These are phyloP conservation scores for Trichopria drosophilae DNA, from an alignment of 2,888 invertebrate species.

Conservation along the genomic window DNA sequence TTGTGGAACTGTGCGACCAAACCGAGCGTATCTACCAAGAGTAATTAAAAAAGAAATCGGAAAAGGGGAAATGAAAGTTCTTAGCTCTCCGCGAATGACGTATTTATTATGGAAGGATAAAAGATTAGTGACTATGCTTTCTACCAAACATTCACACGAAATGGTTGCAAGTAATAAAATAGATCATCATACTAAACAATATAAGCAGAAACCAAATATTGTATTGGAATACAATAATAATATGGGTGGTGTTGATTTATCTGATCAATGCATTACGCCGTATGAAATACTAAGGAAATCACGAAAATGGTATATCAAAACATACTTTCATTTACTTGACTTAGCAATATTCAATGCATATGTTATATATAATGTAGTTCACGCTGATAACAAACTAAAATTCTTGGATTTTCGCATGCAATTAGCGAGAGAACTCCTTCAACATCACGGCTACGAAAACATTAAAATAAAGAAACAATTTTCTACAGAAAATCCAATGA, in stretches of 20 bases:
- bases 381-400: constrained; percentile 6
- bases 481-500: too few relatives aligned
- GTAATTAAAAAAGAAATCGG: too few relatives aligned
- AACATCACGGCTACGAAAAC: constrained; percentile 2
- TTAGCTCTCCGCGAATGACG: constrained; percentile 6
- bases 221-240: constrained; percentile 22
- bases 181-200: constrained; percentile 9
- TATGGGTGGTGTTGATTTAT: constrained; percentile 20
- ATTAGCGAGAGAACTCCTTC: constrained; percentile 5
- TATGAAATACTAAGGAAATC: constrained; percentile 14
- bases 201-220: constrained; percentile 19
- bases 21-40: too few relatives aligned
- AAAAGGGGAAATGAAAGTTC: too few relatives aligned
- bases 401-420: constrained; percentile 6
- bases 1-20: too few relatives aligned
- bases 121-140: constrained; percentile 7
- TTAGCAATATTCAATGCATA: constrained; percentile 5
- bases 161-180: constrained; percentile 12
- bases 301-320: too few relatives aligned
- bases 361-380: constrained; percentile 10
- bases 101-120: constrained; percentile 5
- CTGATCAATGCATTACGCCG: constrained; percentile 14
- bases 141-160: constrained; percentile 11
- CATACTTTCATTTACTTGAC: constrained; percentile 6
- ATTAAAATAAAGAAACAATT: not conserved